A percentile compares a stretch with the other conserved stretches of the same genome.
Conservation (phyloP, 2,113 vertebrate species). For the Forbesichthys papilliferus region DNA sequence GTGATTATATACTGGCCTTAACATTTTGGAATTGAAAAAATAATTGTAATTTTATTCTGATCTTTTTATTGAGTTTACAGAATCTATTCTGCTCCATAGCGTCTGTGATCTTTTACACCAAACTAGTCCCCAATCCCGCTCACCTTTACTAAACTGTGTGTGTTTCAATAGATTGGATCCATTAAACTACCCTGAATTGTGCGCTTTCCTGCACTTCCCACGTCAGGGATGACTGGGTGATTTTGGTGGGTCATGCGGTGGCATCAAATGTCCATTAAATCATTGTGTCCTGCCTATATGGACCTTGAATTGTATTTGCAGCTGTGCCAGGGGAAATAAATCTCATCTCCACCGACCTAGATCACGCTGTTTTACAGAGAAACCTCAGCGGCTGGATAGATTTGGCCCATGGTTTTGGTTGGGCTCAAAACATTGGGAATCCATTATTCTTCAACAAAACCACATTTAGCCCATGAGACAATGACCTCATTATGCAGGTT, state of each 20-base stretch:
- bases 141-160: neutral
- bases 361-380: constrained; percentile 21
- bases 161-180: neutral
- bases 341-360: constrained; percentile 51
- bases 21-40: no score
- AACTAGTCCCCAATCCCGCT: no score
- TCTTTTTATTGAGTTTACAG: no score
- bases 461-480: neutral
- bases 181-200: neutral
- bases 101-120: no score
- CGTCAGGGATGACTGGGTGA: neutral
- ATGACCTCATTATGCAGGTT: neutral
- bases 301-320: constrained; percentile 40
- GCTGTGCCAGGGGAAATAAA: constrained; percentile 45
- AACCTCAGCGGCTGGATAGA: no score
- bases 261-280: constrained; percentile 23
- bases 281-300: constrained; percentile 4
- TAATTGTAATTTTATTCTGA: no score
- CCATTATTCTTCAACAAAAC: neutral
- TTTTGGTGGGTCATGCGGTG: constrained; percentile 12
- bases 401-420: no score
- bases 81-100: neutral
- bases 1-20: neutral
- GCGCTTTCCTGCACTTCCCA: neutral
- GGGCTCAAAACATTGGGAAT: no score